Evolutionary conservation across 1,140 invertebrate genomes (phyloP), one percentile per base, ranked within the genome.

Genomic region (Vanessa atalanta): DNA sequence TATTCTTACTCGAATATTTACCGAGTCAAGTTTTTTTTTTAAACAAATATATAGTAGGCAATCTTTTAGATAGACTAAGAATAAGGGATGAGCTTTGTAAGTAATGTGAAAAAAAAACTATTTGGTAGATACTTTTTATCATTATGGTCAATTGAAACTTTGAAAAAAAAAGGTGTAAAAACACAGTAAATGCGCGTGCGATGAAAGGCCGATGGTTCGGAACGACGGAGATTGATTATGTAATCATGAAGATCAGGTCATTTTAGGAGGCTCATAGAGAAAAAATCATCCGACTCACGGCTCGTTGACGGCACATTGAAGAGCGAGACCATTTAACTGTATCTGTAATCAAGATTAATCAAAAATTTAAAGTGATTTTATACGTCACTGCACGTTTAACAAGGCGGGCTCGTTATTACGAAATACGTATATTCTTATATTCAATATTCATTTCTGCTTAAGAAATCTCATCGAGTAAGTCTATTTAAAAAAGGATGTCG

Each of bases 201-300:
- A 84, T 88, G 88, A 90, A 88, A 88, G 83, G 83, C 83, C 78
- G 85, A 87, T 80, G 79, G 84, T 75, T 68, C 75, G 31, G 74
- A 72, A 47, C 82, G 88, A 89, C 88, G 83, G 82, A 87, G 89
- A 91, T 91, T 91, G 86, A 91, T 91, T 88, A 85, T 83, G 87
- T 88, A 89, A 89, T 91, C 88, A 89, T 83, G 84, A 81, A 84
- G 83, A 88, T 83, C 83, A 79, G 79, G 73, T 83, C 81, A 84
- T 88, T 88, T 88, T 79, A 83, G 86, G 84, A 86, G 82, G 81
- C 80, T 85, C 86, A 87, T 90, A 88, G 85, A 88, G 20, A 79
- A 80, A 83, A 85, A 87, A 88, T 89, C 83, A 88, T 89, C 82
- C 77, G 87, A 89, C 84, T 88, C 83, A 88, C 84, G 83, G 83